These are phyloP conservation scores for Sebastes jordani DNA, from an alignment of 2,797 vertebrate genomes.

Conservation along the genomic window DNA sequence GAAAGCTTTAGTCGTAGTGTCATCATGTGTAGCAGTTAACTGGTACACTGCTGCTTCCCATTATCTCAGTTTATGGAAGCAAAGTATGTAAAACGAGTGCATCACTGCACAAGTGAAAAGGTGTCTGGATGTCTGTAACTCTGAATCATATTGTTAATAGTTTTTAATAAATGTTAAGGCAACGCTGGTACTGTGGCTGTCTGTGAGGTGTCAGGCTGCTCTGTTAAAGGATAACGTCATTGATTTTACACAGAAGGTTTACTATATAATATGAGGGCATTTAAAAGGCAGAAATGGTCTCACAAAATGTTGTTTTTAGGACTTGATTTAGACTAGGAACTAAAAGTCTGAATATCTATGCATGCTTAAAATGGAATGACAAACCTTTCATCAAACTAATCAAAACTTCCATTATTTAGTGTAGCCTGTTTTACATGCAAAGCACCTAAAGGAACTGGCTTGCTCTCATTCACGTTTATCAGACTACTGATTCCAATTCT, in stretches of 20 bases:
- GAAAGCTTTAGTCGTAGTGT: background rate
- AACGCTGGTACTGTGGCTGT: background rate
- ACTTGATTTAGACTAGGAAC: no score
- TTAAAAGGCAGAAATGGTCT: background rate
- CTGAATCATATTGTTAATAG: constrained; percentile 32
- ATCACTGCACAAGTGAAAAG: background rate
- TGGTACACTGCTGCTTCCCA: background rate
- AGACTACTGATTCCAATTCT: rapidly evolving
- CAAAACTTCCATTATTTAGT: no score
- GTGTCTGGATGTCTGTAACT: constrained; percentile 13
- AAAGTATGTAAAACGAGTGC: background rate
- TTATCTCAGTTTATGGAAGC: background rate
- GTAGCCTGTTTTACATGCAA: background rate
- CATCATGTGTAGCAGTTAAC: background rate
- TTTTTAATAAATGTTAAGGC: constrained; percentile 55
- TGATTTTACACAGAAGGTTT: background rate
- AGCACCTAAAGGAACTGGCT: background rate
- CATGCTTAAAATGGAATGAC: background rate
- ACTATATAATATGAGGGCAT: background rate
- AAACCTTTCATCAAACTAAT: no score
- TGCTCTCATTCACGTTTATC: no score
- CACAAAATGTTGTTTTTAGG: no score
- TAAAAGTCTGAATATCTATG: background rate
- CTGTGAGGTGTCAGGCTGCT: background rate
- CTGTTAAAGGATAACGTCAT: background rate